These are phyloP conservation scores for Gavia stellata DNA, from an alignment of 2,113 vertebrate species.

Conservation along the genomic window DNA sequence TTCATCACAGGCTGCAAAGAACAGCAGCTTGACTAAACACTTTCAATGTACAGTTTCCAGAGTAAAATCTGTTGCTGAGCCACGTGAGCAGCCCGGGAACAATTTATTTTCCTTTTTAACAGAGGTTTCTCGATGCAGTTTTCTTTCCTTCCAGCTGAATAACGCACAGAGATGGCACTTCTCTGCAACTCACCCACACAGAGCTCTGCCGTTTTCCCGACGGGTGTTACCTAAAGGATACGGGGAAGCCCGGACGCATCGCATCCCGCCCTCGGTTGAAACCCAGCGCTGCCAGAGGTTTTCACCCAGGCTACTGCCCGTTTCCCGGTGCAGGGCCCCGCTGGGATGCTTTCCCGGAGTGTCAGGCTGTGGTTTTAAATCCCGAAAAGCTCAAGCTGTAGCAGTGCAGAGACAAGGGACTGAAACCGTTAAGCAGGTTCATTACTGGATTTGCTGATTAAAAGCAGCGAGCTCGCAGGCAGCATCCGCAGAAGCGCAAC, in stretches of 20 bases:
- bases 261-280: not conserved
- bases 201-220: not conserved
- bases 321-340: fast-evolving
- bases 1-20: not conserved
- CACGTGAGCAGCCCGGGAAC: fast-evolving
- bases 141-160: not conserved
- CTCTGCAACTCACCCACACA: not conserved
- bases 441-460: not conserved
- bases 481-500: fast-evolving
- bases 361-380: not conserved
- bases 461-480: not conserved
- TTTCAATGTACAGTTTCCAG: not conserved
- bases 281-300: fast-evolving
- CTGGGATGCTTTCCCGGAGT: not conserved
- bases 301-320: not conserved
- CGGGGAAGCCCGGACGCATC: not conserved
- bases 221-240: fast-evolving
- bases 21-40: not conserved
- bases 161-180: not conserved
- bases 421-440: not conserved
- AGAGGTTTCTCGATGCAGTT: not conserved
- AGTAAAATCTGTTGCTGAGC: not conserved
- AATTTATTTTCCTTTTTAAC: not conserved
- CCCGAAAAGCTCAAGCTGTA: not conserved
- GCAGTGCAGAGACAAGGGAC: not conserved